A percentile compares a stretch with the other conserved stretches of the same genome.
phyloP scores from a whole-genome alignment of 2,797 vertebrate genomes.

The Melanitta fusca region DNA sequence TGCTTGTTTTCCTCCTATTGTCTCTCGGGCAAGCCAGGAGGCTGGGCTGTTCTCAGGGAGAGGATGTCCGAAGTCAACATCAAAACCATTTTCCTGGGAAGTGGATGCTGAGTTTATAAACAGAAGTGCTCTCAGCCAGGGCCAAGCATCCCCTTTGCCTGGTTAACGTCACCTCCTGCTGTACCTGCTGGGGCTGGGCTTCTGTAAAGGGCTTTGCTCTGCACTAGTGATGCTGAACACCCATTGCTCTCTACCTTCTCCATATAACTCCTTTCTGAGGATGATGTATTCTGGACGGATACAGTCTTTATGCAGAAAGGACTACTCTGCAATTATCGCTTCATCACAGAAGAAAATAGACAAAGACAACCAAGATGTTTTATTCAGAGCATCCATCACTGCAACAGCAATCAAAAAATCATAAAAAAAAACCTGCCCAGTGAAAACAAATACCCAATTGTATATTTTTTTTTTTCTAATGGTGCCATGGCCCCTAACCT shows the following conservation, averaged over 20 bases:
- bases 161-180: not conserved
- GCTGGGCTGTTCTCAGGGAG: not conserved
- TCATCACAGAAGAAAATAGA: not conserved
- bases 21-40: constrained; percentile 31
- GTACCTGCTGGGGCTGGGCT: not conserved
- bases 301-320: not conserved
- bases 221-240: accelerated
- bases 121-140: not conserved
- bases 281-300: not conserved
- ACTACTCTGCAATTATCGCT: not conserved
- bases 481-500: not conserved
- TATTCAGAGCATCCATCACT: not conserved
- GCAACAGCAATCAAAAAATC: not conserved
- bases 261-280: not conserved
- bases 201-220: not conserved
- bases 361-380: not conserved
- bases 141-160: not conserved
- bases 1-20: constrained; percentile 65
- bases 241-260: not conserved
- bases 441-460: not conserved
- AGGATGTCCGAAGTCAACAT: constrained; percentile 65
- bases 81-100: constrained; percentile 63
- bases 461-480: not conserved
- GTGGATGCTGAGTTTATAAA: constrained; percentile 49
- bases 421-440: too few relatives aligned